Base-by-base conservation (phyloP, 2,888 invertebrate genomes). In the Micoletzkya japonica region DNA sequence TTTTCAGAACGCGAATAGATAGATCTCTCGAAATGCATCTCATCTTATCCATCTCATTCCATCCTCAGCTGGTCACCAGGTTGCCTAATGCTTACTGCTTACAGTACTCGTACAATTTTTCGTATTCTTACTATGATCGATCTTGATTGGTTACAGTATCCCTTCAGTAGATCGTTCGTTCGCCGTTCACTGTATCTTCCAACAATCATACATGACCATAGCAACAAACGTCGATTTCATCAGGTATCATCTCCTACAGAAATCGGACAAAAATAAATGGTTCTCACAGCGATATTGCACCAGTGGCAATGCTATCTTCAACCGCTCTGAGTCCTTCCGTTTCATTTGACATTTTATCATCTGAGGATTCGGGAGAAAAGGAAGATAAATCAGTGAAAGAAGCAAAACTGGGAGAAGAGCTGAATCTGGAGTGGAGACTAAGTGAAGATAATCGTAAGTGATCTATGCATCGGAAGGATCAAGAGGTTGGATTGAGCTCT, bases 151-250 rank as follows among this genome's bases (percentile, higher is more conserved):
- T n/a, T n/a, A n/a, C n/a, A n/a, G n/a, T n/a, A n/a, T 44, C 44
- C 44, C 20, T 44, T 44, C 20, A 44, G 56, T 10, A 10, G 78
- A 78, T 60, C 61, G 77, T 28, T 75, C 79, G 14, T 78, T 78
- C 58, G 72, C 78, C n/a, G 73, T 78, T n/a, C 74, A 78, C 58
- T 78, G 78, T 52, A 67, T 80, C 32, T 80, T 80, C 69, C 71
- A 70, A 50, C 77, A 79, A 68, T 68, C 70, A 36, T 68, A 69
- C 10, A 7, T 70, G 36, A 77, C 74, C 20, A 73, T 77, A 14
- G 73, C 60, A 56, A 76, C 72, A 10, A 74, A 72, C 52, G 72
- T 77, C 52, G 70, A 76, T 58, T 67, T 75, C 56, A 70, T 75
- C 50, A 70, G 70, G 75, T 74, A 71, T 24, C 10, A 24, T 24